Conservation (phyloP, 1,140 invertebrate genomes). For the Maniola jurtina region DNA sequence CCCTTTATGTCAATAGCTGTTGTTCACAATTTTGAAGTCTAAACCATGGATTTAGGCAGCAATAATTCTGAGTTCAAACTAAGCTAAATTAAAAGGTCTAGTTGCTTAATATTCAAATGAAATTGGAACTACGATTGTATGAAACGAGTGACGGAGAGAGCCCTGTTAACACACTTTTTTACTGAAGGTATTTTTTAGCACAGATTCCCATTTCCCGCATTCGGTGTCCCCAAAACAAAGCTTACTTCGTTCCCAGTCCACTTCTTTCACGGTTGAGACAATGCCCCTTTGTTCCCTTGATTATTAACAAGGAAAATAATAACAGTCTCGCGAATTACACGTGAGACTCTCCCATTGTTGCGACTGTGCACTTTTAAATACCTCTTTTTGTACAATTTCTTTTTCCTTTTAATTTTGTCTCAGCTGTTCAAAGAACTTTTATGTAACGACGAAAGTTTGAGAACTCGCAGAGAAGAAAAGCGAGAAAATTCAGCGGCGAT, state of each 20-base stretch:
- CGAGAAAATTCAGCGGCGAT: neutral
- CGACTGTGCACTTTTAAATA: conserved; percentile 22
- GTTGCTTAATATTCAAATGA: no score
- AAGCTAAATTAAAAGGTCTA: no score
- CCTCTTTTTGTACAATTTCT: conserved; percentile 6
- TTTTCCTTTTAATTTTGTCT: conserved; percentile 15
- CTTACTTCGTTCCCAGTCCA: conserved; percentile 17
- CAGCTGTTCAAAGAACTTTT: conserved; percentile 10
- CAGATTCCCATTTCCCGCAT: conserved; percentile 18
- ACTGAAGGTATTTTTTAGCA: neutral
- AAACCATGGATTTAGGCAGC: no score
- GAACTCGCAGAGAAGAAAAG: neutral
- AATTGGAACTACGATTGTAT: no score
- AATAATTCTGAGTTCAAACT: no score
- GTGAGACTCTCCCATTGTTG: conserved; percentile 37
- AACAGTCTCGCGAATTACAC: conserved; percentile 35
- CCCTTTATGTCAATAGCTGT: no score
- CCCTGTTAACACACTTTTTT: no score
- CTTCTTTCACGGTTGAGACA: conserved; percentile 32
- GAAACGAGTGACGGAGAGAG: no score
- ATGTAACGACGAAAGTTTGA: conserved; percentile 4
- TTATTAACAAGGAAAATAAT: conserved; percentile 41
- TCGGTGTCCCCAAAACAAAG: conserved; percentile 24
- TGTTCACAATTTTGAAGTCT: no score
- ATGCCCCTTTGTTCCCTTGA: conserved; percentile 33